Evolutionary conservation across 1,140 invertebrate species (phyloP), one percentile per base, ranked within the genome.

Genomic region (Holotrichia oblita): DNA sequence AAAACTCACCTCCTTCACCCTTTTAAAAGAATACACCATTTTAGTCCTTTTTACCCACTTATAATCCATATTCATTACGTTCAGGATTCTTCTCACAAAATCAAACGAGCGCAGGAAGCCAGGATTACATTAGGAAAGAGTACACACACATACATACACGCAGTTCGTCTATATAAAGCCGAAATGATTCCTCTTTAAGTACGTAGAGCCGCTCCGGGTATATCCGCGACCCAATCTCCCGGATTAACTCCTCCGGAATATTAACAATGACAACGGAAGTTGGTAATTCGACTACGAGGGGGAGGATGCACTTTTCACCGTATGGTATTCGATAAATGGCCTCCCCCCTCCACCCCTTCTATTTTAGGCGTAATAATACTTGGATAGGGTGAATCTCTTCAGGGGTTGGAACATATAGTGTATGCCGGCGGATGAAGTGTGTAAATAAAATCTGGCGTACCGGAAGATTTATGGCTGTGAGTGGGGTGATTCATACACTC

Each of bases 211-310:
- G n/a, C n/a, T n/a, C n/a, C n/a, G n/a, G 12, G 48, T 14, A 14
- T 55, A 17, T 6, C n/a, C 17, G 6, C 2, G 14, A 20, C 17
- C 48, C 14, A 17, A 17, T 14, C 48, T 14, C 48, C 48, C 48
- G 14, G 48, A 55, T 55, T 55, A 55, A 55, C 48, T 17, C 48
- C 27, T 14, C 48, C 14, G 48, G 48, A 55, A 55, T 55, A 55
- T 55, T 55, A 55, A 55, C 48, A 55, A 55, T 6, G 48, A 55
- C 48, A 55, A 17, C 48, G 48, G 48, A 55, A 55, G 48, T 55
- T 55, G 14, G 48, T 55, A 55, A 55, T 55, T 55, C 48, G 48
- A 14, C 6, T 55, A 17, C n/a, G 14, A 6, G 14, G 48, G 12
- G 14, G 6, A 17, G 12, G 14, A 55, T 55, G 14, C 14, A 55